These are phyloP conservation scores for Anhinga rufa DNA, from an alignment of 2,113 vertebrate genomes.

Conservation along the genomic window DNA sequence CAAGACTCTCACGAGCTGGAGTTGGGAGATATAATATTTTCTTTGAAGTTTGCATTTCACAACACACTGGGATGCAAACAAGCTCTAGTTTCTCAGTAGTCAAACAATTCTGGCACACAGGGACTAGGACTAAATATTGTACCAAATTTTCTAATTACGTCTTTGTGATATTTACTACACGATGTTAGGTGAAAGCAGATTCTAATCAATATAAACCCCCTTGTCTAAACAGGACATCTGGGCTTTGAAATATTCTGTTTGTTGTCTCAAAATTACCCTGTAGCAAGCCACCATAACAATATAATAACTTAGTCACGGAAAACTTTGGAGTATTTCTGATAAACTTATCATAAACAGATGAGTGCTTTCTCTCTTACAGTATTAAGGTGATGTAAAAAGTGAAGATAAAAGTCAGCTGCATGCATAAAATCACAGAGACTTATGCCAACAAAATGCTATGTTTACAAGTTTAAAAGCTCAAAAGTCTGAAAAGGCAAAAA, in stretches of 20 bases:
- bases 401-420: constrained; percentile 58
- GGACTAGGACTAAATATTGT: constrained; percentile 67
- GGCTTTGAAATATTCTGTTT: constrained; percentile 67
- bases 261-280: constrained; percentile 50
- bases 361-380: constrained; percentile 29
- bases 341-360: constrained; percentile 42
- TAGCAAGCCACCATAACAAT: constrained; percentile 55
- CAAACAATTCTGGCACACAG: constrained; percentile 75
- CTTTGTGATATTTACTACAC: constrained; percentile 65
- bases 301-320: constrained; percentile 43
- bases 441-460: constrained; percentile 45
- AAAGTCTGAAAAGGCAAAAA: constrained; percentile 62
- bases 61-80: constrained; percentile 77
- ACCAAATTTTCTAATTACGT: constrained; percentile 74
- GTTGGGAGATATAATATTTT: constrained; percentile 80
- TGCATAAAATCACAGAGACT: constrained; percentile 6
- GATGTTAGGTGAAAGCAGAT: constrained; percentile 66
- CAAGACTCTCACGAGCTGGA: constrained; percentile 78
- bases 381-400: constrained; percentile 60
- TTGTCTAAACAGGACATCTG: constrained; percentile 70
- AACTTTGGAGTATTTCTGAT: constrained; percentile 56
- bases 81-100: constrained; percentile 72
- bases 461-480: constrained; percentile 65
- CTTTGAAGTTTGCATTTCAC: constrained; percentile 81
- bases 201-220: constrained; percentile 64